These are phyloP conservation scores for Scophthalmus maximus DNA, from an alignment of 2,113 vertebrate species.

Conservation along the genomic window DNA sequence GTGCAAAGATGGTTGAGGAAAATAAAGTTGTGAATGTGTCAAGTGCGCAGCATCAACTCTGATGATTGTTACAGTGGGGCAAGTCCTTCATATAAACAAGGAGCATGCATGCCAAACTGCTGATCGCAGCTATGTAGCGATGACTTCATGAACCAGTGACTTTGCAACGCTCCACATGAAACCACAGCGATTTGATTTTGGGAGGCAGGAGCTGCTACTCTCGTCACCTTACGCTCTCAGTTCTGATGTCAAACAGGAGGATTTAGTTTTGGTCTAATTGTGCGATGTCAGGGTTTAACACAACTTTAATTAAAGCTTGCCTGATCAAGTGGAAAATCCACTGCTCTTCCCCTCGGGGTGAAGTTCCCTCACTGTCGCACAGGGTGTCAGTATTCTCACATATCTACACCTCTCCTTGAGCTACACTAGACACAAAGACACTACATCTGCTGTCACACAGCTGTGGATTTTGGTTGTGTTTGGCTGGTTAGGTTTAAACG, in stretches of 20 bases:
- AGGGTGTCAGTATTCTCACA: constrained; percentile 28
- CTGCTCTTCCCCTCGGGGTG: constrained; percentile 21
- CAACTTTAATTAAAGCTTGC: neutral
- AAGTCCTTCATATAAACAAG: constrained; percentile 49
- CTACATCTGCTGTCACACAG: constrained; percentile 43
- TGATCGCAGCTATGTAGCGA: constrained; percentile 27
- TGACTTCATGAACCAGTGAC: constrained; percentile 28
- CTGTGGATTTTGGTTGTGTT: constrained; percentile 28
- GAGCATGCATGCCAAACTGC: constrained; percentile 66
- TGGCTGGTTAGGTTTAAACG: constrained; percentile 42
- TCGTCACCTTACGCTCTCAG: constrained; percentile 1
- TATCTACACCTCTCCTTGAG: constrained; percentile 42
- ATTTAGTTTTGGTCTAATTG: constrained; percentile 29
- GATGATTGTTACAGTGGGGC: constrained; percentile 38
- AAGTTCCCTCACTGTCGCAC: constrained; percentile 29
- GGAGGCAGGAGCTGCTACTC: constrained; percentile 46
- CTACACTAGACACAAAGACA: constrained; percentile 58
- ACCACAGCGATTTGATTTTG: constrained; percentile 20
- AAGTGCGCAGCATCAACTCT: constrained; percentile 2
- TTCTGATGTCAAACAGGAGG: constrained; percentile 22
- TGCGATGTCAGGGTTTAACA: neutral
- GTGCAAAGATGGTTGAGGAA: constrained; percentile 49
- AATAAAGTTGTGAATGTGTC: constrained; percentile 44
- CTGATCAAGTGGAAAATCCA: constrained; percentile 16
- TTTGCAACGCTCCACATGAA: constrained; percentile 27